Percentiles rank a stretch among this genome's conserved stretches.
Evolutionary conservation across 2,888 invertebrate species (phyloP).

Genomic region (Chloroclystis v-ata): DNA sequence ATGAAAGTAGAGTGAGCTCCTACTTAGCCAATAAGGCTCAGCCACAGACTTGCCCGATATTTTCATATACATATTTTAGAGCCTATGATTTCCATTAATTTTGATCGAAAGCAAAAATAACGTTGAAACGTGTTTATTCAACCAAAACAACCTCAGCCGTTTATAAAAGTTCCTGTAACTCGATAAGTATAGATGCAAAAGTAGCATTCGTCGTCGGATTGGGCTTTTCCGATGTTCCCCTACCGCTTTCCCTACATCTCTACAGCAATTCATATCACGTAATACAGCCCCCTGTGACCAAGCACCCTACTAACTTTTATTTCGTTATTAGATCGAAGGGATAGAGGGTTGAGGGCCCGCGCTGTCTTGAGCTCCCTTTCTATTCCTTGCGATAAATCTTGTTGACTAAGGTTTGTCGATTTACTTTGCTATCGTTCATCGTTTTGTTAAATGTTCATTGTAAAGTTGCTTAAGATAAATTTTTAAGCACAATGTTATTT

Average conservation of each 20-base stretch:
- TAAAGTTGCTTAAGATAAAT: too few relatives aligned
- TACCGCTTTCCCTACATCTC: constrained; percentile 19
- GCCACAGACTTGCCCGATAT: too few relatives aligned
- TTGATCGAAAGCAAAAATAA: too few relatives aligned
- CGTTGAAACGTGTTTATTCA: too few relatives aligned
- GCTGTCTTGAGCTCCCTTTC: constrained; percentile 26
- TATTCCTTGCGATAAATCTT: constrained; percentile 25
- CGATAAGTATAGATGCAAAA: background rate
- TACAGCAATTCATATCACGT: constrained; percentile 36
- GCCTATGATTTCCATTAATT: too few relatives aligned
- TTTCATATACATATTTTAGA: too few relatives aligned
- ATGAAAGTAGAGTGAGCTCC: too few relatives aligned
- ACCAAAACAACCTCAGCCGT: too few relatives aligned
- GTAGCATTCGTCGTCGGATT: constrained; percentile 7
- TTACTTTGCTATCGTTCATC: background rate
- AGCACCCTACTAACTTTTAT: constrained; percentile 72
- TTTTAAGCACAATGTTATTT: too few relatives aligned
- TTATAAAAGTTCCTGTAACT: too few relatives aligned
- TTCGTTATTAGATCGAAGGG: constrained; percentile 62
- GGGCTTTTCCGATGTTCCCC: constrained; percentile 20
- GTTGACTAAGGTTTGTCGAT: constrained; percentile 20
- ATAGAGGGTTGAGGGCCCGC: constrained; percentile 36
- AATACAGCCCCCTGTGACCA: constrained; percentile 51
- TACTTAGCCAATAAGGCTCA: too few relatives aligned
- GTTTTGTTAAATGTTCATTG: background rate